Evolutionary conservation across 1,140 invertebrate species (phyloP), one percentile per base, ranked within the genome.

Genomic region (Aplysia californica): DNA sequence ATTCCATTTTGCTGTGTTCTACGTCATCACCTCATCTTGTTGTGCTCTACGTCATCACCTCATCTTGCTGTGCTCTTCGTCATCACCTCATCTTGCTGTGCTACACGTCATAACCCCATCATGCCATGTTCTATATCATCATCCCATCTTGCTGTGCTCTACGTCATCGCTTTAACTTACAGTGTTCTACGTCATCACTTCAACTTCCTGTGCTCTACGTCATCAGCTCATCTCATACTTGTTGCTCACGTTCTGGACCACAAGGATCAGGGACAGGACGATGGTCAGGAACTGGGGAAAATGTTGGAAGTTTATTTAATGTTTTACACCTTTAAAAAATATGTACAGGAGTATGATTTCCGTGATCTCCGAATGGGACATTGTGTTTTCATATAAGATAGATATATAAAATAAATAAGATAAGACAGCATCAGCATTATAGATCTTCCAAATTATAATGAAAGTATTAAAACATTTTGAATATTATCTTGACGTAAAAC

Each of bases 191-290:
- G n/a, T n/a, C n/a, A n/a, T n/a, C n/a, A n/a, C n/a, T n/a, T n/a
- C n/a, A n/a, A n/a, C n/a, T n/a, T n/a, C n/a, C n/a, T n/a, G n/a
- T n/a, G n/a, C n/a, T n/a, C n/a, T n/a, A n/a, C n/a, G n/a, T n/a
- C n/a, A n/a, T 50, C 68, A 70, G 50, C 68, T 70, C 44, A 70
- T 56, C 44, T 70, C 68, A n/a, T 70, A 70, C 26, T 56, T 70
- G 68, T 70, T 70, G 41, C 58, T 56, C 44, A 70, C 68, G 29
- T 70, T 70, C 20, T 70, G 44, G 15, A 70, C 6, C n/a, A 70
- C 44, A 26, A 70, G 44, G 0, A 31, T 23, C 23, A 70, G 50
- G 3, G 68, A 31, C 29, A 70, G 29, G 0, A 70, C 44, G 3
- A 70, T 26, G 29, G 58, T 23, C 2, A 70, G n/a, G 21, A 70